Conservation (phyloP, 2,113 vertebrate genomes). For the Saimiri boliviensis region DNA sequence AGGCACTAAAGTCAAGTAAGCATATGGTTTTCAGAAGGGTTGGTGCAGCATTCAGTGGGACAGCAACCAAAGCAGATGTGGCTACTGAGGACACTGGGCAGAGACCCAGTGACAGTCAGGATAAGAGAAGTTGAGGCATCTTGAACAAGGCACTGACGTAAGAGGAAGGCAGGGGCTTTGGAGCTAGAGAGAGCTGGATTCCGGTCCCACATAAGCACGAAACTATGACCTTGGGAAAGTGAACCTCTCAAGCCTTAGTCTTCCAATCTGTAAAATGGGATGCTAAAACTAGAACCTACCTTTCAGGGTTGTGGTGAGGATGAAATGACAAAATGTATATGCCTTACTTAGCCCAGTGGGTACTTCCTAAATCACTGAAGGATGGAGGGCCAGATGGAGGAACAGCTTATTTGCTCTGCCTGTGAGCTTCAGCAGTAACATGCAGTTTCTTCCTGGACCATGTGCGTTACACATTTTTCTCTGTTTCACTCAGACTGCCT, state of each 20-base stretch:
- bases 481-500: not conserved
- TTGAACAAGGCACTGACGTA: not conserved
- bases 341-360: not conserved
- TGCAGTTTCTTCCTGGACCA: not conserved
- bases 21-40: not conserved
- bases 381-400: not conserved
- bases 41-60: not conserved
- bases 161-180: not conserved
- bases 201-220: not conserved
- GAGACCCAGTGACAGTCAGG: not conserved
- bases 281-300: not conserved
- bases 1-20: fast-evolving
- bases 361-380: not conserved
- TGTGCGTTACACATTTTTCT: not conserved
- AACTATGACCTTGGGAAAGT: not conserved
- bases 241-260: not conserved
- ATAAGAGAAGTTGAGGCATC: not conserved
- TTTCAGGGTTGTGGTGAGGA: not conserved
- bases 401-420: not conserved
- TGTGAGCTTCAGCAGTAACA: fast-evolving
- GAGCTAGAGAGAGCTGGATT: not conserved
- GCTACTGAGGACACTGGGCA: not conserved
- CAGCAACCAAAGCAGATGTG: not conserved
- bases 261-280: not conserved
- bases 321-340: not conserved